These are phyloP conservation scores for Xanthia icteritia DNA, from an alignment of 2,888 invertebrate genomes.

Conservation along the genomic window DNA sequence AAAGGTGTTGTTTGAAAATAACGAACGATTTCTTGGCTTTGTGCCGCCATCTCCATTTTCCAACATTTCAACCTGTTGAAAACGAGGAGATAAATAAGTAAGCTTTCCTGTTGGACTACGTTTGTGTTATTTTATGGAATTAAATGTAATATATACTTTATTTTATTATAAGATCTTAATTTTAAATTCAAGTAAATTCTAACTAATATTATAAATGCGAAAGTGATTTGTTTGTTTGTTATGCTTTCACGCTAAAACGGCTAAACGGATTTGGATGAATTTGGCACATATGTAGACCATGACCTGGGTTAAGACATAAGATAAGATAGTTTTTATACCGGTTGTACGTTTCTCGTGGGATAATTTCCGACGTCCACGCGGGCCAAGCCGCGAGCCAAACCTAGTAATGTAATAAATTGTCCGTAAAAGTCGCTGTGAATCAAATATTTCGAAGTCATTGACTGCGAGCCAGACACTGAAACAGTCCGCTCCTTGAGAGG, in stretches of 20 bases:
- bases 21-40: constrained; percentile 71
- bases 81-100: constrained; percentile 68
- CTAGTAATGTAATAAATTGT: constrained; percentile 33
- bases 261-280: too few species aligned
- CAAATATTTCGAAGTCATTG: constrained; percentile 62
- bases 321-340: too few species aligned
- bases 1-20: constrained; percentile 58
- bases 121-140: constrained; percentile 72
- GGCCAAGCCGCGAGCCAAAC: too few species aligned
- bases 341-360: too few species aligned
- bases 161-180: constrained; percentile 62
- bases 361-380: too few species aligned
- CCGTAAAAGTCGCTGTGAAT: constrained; percentile 38
- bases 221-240: too few species aligned
- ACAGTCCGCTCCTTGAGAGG: constrained; percentile 56
- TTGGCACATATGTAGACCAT: too few species aligned
- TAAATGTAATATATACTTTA: constrained; percentile 65
- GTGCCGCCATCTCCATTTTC: constrained; percentile 67
- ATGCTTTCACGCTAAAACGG: too few species aligned
- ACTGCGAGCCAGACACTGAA: constrained; percentile 59
- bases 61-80: constrained; percentile 57
- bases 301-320: too few species aligned
- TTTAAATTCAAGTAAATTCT: constrained; percentile 42
- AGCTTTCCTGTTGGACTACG: constrained; percentile 66
- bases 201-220: too few species aligned